These are phyloP conservation scores for Caenorhabditis plicata DNA, from an alignment of 2,888 invertebrate genomes.

Conservation along the genomic window DNA sequence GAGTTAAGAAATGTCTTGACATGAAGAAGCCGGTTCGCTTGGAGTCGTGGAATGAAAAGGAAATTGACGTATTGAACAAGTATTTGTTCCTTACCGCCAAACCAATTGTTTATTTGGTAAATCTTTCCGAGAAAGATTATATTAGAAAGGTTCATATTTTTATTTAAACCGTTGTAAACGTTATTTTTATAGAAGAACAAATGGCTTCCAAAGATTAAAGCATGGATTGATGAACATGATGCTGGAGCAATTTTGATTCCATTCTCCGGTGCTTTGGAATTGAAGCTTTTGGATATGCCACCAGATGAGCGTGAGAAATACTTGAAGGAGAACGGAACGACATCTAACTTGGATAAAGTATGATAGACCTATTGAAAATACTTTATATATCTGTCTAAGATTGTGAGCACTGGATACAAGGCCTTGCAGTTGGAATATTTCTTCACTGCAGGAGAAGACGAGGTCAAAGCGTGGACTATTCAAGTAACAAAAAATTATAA, in stretches of 20 bases:
- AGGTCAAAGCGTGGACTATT: conserved; percentile 99
- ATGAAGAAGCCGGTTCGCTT: conserved; percentile 91
- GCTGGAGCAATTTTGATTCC: conserved; percentile 86
- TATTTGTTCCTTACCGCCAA: conserved; percentile 95
- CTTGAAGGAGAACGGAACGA: conserved; percentile 74
- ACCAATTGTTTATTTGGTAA: conserved; percentile 93
- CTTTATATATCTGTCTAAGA: conserved; percentile 75
- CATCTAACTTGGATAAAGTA: conserved; percentile 43
- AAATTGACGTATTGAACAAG: conserved; percentile 78
- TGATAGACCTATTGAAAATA: not conserved
- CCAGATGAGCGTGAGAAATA: conserved; percentile 76
- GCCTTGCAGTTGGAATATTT: conserved; percentile 94
- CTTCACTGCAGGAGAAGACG: conserved; percentile 91
- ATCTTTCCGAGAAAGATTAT: conserved; percentile 95
- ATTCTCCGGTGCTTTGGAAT: conserved; percentile 90
- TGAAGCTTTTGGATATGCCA: conserved; percentile 82
- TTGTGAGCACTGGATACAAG: conserved; percentile 94
- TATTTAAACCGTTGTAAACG: not conserved
- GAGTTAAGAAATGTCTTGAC: conserved; percentile 80
- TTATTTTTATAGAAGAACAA: conserved; percentile 59
- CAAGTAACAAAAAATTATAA: conserved; percentile 71
- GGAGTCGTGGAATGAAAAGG: conserved; percentile 68
- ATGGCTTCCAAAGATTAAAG: conserved; percentile 87
- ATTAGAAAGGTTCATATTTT: conserved; percentile 75
- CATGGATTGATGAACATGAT: conserved; percentile 96